Evolutionary conservation across 2,888 invertebrate genomes (phyloP).

Genomic region (Saturnia japonica): DNA sequence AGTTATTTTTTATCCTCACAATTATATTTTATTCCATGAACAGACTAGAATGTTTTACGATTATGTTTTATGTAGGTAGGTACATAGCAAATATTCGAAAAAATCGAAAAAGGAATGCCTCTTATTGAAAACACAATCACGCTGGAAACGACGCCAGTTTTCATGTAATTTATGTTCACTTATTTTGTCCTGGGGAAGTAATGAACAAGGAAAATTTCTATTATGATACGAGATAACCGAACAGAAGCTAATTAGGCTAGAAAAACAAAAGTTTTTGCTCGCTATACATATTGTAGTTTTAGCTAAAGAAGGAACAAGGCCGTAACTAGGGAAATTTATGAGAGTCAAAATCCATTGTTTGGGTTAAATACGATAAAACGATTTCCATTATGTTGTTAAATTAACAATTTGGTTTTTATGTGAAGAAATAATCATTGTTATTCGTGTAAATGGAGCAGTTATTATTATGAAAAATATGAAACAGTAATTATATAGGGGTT

Average conservation of each 20-base stretch:
- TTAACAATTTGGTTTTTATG: not conserved
- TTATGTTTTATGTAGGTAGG: not conserved
- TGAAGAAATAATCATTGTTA: not conserved
- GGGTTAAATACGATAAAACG: constrained; percentile 9
- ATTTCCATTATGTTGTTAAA: constrained; percentile 1
- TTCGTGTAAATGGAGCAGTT: not conserved
- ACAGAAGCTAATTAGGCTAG: constrained; percentile 24
- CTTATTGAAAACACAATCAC: not conserved
- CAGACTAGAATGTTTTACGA: not conserved
- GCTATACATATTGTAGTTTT: constrained; percentile 14
- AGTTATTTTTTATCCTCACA: not conserved
- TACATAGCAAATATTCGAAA: not conserved
- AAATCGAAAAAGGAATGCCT: no score
- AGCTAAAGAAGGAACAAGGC: constrained; percentile 6
- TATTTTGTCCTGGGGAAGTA: constrained; percentile 20
- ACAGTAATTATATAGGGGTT: not conserved
- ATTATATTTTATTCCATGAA: not conserved
- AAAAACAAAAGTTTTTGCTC: constrained; percentile 21
- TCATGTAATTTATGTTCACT: constrained; percentile 18
- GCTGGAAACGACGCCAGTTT: constrained; percentile 9
- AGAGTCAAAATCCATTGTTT: constrained; percentile 5
- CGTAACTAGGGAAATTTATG: constrained; percentile 10
- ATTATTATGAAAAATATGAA: no score
- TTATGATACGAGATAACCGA: constrained; percentile 20
- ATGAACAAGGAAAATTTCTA: constrained; percentile 23